Evolutionary conservation across 1,140 invertebrate genomes (phyloP).

Genomic region (Yoshiicerus persimilis): DNA sequence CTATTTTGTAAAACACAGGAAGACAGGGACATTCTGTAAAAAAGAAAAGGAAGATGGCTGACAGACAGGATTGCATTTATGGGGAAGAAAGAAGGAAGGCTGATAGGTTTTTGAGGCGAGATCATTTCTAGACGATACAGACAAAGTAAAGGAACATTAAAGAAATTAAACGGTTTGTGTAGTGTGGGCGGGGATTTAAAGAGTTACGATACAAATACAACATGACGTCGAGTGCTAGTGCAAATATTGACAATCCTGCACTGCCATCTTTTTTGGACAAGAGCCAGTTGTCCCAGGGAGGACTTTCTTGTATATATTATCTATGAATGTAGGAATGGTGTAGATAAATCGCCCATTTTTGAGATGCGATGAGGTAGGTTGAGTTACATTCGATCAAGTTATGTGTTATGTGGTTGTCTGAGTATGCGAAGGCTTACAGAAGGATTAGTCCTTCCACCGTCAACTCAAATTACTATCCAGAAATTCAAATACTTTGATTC

Average conservation of each 20-base stretch:
- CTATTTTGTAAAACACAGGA: background rate
- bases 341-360: background rate
- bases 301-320: background rate
- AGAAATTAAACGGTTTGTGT: background rate
- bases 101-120: background rate
- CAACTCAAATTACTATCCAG: background rate
- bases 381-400: background rate
- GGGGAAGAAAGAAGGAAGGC: background rate
- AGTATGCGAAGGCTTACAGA: background rate
- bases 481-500: background rate
- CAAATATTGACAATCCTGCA: background rate
- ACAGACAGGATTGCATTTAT: background rate
- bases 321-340: background rate
- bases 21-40: no score
- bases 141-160: background rate
- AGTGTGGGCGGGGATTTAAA: conserved; percentile 10
- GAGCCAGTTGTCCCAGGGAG: conserved; percentile 7
- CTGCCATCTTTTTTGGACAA: background rate
- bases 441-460: background rate
- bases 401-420: background rate
- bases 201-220: background rate
- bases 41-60: background rate
- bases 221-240: background rate
- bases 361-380: background rate
- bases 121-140: background rate